These are phyloP conservation scores for Tetraodon nigroviridis DNA, from an alignment of 2,113 vertebrate genomes.

Conservation along the genomic window DNA sequence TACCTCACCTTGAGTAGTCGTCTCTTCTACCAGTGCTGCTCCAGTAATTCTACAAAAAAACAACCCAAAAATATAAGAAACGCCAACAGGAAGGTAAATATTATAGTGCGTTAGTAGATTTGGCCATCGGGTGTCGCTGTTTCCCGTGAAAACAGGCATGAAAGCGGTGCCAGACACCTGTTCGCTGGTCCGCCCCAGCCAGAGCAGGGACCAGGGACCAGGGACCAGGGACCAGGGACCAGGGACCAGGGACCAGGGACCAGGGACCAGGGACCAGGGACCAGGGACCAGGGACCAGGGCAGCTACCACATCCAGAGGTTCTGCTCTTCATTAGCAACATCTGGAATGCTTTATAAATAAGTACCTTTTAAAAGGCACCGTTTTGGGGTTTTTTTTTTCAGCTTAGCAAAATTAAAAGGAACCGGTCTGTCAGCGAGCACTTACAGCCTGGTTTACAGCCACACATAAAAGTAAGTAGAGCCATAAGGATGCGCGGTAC, in stretches of 20 bases:
- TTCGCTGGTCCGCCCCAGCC: conserved; percentile 32
- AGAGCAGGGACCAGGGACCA: too few species aligned
- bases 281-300: conserved; percentile 8
- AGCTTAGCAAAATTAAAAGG: conserved; percentile 1
- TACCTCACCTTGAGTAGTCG: conserved; percentile 79
- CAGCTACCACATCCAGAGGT: conserved; percentile 17
- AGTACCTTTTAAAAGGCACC: conserved; percentile 16
- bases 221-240: too few species aligned
- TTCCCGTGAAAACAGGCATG: background rate
- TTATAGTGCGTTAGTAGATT: background rate
- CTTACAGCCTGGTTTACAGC: background rate
- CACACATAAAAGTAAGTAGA: background rate
- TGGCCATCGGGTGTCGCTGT: conserved; percentile 48
- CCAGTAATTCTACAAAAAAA: conserved; percentile 85
- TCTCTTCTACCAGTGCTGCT: conserved; percentile 81
- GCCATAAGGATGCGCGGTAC: background rate
- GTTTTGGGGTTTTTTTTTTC: background rate
- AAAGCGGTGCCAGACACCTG: conserved; percentile 49
- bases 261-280: too few species aligned
- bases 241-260: too few species aligned
- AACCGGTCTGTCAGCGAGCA: background rate
- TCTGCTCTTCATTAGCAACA: conserved; percentile 34
- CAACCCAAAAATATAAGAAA: background rate
- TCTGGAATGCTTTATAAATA: conserved; percentile 9
- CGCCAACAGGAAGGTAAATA: background rate